Base-by-base conservation (phyloP, 1,140 invertebrate genomes). In the Propsilocerus akamusi region DNA sequence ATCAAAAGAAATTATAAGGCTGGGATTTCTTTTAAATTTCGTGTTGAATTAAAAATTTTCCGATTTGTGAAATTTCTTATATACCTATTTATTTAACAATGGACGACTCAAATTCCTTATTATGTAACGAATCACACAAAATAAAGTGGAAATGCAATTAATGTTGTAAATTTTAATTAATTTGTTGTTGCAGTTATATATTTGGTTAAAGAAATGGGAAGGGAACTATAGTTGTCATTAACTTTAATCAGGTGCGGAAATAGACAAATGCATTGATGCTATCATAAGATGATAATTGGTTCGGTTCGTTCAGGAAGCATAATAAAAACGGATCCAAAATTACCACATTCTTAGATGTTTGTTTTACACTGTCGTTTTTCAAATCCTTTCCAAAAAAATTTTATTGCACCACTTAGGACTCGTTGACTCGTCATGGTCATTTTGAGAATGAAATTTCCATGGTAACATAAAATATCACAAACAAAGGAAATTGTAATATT, bases 1-100 rank as follows among this genome's bases (percentile, higher is more conserved):
- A 20, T 41, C 22, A 8, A 17, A 17, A 17, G 17, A 20, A 41
- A n/a, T 8, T 41, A 20, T 37, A 11, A 41, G 34, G 34, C 34
- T 41, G 34, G 34, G n/a, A n/a, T n/a, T n/a, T n/a, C n/a, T n/a
- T n/a, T n/a, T n/a, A 41, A 41, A 41, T 20, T 22, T 41, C 34
- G 22, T 30, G 10, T 3, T 12, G 14, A 30, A 5, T 41, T 17
- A 10, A 41, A 41, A 17, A 41, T n/a, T 41, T 41, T 41, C 34
- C 10, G 6, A n/a, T 2, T 30, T 30, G 2, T 30, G 28, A 4
- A n/a, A 30, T 30, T 30, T n/a, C n/a, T n/a, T n/a, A n/a, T n/a
- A n/a, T n/a, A n/a, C n/a, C n/a, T n/a, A n/a, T n/a, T n/a, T n/a
- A n/a, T n/a, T n/a, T n/a, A n/a, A n/a, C n/a, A n/a, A n/a, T n/a